Percentiles rank a stretch among this genome's conserved stretches.
These are phyloP conservation scores for Phortica variegata DNA, from an alignment of 1,140 invertebrate species.

Conservation along the genomic window DNA sequence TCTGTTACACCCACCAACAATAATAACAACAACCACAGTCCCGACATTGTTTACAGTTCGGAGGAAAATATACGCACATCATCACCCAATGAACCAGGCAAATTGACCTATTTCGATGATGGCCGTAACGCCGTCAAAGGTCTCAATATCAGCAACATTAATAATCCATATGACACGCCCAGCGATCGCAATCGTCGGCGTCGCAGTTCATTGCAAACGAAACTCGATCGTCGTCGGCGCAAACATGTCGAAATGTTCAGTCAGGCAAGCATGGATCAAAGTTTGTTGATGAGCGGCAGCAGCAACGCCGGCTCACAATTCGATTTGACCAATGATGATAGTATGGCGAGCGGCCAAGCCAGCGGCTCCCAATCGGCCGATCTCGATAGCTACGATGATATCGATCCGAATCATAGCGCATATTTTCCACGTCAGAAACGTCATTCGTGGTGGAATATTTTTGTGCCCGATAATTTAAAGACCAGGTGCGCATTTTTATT, in stretches of 20 bases:
- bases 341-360: conserved; percentile 22
- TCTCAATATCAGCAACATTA: conserved; percentile 10
- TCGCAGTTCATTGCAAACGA: conserved; percentile 75
- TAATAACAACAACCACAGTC: no score
- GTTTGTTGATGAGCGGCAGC: conserved; percentile 9
- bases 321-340: conserved; percentile 48
- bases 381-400: conserved; percentile 36
- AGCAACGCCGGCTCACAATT: conserved; percentile 37
- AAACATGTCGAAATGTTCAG: conserved; percentile 63
- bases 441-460: conserved; percentile 83
- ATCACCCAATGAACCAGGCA: conserved; percentile 48
- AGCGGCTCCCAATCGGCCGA: conserved; percentile 19
- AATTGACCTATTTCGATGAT: conserved; percentile 49
- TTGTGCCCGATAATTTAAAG: conserved; percentile 71
- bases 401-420: conserved; percentile 42
- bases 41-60: conserved; percentile 49
- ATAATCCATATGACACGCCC: conserved; percentile 35
- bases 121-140: conserved; percentile 38
- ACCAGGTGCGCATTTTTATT: conserved; percentile 59
- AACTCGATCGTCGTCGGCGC: conserved; percentile 66
- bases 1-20: conserved; percentile 31
- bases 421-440: conserved; percentile 69
- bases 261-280: conserved; percentile 37
- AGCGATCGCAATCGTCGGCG: conserved; percentile 58
- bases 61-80: conserved; percentile 49